Percentiles rank a stretch among this genome's conserved stretches.
phyloP scores from a whole-genome alignment of 2,113 vertebrate genomes.

The Typhlomys cinereus region DNA sequence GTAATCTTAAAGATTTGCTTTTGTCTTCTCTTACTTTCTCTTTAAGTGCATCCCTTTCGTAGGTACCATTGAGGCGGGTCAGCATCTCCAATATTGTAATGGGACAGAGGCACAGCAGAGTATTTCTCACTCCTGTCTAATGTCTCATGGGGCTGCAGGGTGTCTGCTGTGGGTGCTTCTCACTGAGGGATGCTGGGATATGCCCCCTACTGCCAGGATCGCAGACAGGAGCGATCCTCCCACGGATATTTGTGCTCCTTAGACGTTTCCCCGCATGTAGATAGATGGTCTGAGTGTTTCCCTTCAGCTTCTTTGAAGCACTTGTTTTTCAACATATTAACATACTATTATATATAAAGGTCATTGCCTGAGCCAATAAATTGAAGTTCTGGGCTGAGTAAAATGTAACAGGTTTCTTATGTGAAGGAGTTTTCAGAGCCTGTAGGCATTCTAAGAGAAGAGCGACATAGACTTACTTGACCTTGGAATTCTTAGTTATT shows the following conservation, averaged over 20 bases:
- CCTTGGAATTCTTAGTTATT: constrained; percentile 16
- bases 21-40: not conserved
- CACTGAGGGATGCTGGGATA: not conserved
- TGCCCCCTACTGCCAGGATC: not conserved
- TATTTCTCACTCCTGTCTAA: not conserved
- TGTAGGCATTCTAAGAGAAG: not conserved
- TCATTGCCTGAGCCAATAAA: not conserved
- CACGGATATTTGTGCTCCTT: not conserved
- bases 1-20: not conserved
- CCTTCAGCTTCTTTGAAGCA: not conserved
- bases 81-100: not conserved
- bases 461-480: not conserved
- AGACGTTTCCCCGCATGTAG: not conserved
- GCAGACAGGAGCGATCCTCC: not conserved
- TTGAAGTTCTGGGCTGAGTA: not conserved
- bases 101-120: not conserved
- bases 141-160: not conserved
- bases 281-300: not conserved
- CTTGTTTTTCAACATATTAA: not conserved
- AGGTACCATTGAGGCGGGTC: not conserved
- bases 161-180: not conserved
- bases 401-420: constrained; percentile 11
- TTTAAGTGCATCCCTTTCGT: not conserved
- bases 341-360: not conserved
- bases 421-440: not conserved